These are phyloP conservation scores for Antitype chi DNA, from an alignment of 2,888 invertebrate species.

Conservation along the genomic window DNA sequence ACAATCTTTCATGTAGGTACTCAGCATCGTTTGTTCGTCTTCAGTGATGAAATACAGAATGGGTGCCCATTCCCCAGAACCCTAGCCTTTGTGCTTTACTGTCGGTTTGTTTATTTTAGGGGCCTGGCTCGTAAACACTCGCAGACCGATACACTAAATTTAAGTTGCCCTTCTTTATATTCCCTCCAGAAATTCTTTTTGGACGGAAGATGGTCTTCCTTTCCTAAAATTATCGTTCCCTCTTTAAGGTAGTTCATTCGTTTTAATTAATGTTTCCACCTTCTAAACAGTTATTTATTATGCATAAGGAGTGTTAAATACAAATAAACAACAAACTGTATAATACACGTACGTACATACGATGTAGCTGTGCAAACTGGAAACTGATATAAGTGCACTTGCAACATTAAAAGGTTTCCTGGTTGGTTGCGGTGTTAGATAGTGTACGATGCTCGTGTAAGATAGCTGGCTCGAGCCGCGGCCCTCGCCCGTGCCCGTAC, in stretches of 20 bases:
- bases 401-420: constrained; percentile 75
- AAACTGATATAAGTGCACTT: constrained; percentile 75
- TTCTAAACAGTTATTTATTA: constrained; percentile 17
- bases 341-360: constrained; percentile 38
- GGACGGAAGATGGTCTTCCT: constrained; percentile 31
- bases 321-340: constrained; percentile 21
- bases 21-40: constrained; percentile 76
- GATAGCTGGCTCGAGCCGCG: constrained; percentile 81
- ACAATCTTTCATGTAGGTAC: constrained; percentile 51
- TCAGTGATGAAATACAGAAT: constrained; percentile 82
- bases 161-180: constrained; percentile 85
- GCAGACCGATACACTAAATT: constrained; percentile 86
- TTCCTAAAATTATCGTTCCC: constrained; percentile 36
- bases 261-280: constrained; percentile 24
- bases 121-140: constrained; percentile 87
- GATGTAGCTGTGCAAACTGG: constrained; percentile 68
- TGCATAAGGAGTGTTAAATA: constrained; percentile 22
- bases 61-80: constrained; percentile 81
- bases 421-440: constrained; percentile 74
- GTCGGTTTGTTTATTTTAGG: constrained; percentile 87
- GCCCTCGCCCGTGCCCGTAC: constrained; percentile 80
- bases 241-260: constrained; percentile 14
- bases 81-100: constrained; percentile 85
- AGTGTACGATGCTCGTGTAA: constrained; percentile 79
- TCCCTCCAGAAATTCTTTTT: constrained; percentile 78